Evolutionary conservation across 2,888 invertebrate genomes (phyloP).

Genomic region (Dichetophora obliterata): DNA sequence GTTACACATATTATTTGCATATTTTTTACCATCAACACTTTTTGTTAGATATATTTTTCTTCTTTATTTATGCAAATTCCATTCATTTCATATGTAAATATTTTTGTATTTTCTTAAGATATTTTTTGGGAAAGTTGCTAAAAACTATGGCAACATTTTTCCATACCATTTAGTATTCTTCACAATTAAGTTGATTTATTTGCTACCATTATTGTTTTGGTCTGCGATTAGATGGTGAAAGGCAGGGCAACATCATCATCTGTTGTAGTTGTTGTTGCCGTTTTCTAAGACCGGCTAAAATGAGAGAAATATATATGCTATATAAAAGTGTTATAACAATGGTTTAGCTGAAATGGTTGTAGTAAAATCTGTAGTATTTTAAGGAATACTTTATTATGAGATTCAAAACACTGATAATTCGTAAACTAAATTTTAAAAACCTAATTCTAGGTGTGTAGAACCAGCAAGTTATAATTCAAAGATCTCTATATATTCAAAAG

Average conservation of each 20-base stretch:
- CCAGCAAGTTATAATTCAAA: too few species aligned
- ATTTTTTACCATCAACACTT: not conserved
- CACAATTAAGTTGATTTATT: slow-evolving; percentile 16
- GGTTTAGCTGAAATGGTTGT: too few species aligned
- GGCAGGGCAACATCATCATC: not conserved
- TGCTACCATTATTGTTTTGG: not conserved
- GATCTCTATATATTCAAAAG: too few species aligned
- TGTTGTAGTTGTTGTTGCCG: not conserved
- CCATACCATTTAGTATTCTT: slow-evolving; percentile 12
- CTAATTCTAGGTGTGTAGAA: too few species aligned
- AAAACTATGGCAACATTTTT: slow-evolving; percentile 24
- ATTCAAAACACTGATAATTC: too few species aligned
- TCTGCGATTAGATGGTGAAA: not conserved
- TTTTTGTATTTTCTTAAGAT: not conserved
- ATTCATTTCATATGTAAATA: not conserved
- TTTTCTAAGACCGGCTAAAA: not conserved
- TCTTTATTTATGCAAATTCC: not conserved
- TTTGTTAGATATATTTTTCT: not conserved
- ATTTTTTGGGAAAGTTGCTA: not conserved
- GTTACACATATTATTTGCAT: slow-evolving; percentile 46
- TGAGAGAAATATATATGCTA: not conserved
- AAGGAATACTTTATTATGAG: too few species aligned
- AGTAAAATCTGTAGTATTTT: too few species aligned
- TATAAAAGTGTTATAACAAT: not conserved
- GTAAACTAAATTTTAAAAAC: too few species aligned